Evolutionary conservation across 2,113 vertebrate species (phyloP).

Genomic region (Chloebia gouldiae): DNA sequence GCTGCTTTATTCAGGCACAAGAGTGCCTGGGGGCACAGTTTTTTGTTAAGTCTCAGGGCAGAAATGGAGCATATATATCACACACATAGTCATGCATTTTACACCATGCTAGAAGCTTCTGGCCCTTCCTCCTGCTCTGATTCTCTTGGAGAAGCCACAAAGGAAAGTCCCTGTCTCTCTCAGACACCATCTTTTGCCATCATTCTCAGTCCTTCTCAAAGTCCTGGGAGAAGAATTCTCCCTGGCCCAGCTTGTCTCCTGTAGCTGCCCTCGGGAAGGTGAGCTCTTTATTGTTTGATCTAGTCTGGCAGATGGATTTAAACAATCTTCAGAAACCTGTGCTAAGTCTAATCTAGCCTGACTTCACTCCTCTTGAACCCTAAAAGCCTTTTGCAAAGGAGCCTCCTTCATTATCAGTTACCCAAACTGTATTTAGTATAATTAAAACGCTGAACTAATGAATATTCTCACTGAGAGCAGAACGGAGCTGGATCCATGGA

Average conservation of each 20-base stretch:
- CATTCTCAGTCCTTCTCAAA: neutral
- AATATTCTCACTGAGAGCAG: neutral
- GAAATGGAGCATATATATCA: neutral
- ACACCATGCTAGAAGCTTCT: neutral
- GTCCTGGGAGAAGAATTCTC: neutral
- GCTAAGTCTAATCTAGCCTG: neutral
- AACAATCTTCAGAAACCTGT: neutral
- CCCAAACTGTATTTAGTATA: neutral
- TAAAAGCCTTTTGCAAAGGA: neutral
- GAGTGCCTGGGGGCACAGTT: neutral
- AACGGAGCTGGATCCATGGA: neutral
- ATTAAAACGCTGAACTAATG: neutral
- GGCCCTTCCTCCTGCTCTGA: neutral
- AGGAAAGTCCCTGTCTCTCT: neutral
- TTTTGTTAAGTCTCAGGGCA: neutral
- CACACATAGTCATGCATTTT: neutral
- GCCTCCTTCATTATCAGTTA: neutral
- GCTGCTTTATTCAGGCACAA: neutral
- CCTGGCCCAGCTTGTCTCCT: neutral
- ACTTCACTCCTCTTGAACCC: neutral
- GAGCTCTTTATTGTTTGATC: neutral
- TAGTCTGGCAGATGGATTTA: neutral
- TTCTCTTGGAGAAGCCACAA: neutral
- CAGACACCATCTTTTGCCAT: neutral
- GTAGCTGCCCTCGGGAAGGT: accelerated